Percentiles rank a stretch among this genome's conserved stretches.
phyloP scores from a whole-genome alignment of 2,797 vertebrate genomes.

The Epinephelus malabaricus region DNA sequence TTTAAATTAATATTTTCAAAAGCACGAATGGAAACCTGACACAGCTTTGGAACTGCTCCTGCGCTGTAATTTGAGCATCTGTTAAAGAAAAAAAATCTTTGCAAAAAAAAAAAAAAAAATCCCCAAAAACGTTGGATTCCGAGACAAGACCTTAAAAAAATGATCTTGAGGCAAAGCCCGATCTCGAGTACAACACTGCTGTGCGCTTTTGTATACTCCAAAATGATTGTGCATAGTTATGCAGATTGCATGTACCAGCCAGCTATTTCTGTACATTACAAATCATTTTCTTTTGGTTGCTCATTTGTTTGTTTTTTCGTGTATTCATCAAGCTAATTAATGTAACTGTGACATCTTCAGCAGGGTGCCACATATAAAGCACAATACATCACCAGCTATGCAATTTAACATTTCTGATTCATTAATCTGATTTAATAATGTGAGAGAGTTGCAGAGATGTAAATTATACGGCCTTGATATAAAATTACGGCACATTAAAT shows the following conservation, averaged over 20 bases:
- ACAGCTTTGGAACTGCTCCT: too few relatives aligned
- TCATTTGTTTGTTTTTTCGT: neutral
- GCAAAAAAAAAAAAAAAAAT: too few relatives aligned
- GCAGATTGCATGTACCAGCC: neutral
- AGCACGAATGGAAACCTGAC: too few relatives aligned
- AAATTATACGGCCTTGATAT: neutral
- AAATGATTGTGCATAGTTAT: neutral
- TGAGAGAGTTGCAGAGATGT: slow-evolving; percentile 1
- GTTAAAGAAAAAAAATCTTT: too few relatives aligned
- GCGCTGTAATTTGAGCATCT: too few relatives aligned
- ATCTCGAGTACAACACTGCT: too few relatives aligned
- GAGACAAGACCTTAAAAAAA: too few relatives aligned
- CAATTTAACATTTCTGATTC: slow-evolving; percentile 9
- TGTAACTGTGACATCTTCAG: neutral
- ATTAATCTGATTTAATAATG: slow-evolving; percentile 7
- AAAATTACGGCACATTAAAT: slow-evolving; percentile 13
- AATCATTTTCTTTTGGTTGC: neutral
- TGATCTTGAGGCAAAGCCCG: too few relatives aligned
- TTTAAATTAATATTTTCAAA: too few relatives aligned
- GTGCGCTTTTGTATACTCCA: neutral
- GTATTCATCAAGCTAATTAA: slow-evolving; percentile 4
- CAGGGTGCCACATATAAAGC: slow-evolving; percentile 2
- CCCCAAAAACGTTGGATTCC: too few relatives aligned
- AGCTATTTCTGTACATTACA: neutral
- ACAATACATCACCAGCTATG: neutral